phyloP scores from a whole-genome alignment of 2,888 invertebrate species.

The Lasioglossum lativentre region DNA sequence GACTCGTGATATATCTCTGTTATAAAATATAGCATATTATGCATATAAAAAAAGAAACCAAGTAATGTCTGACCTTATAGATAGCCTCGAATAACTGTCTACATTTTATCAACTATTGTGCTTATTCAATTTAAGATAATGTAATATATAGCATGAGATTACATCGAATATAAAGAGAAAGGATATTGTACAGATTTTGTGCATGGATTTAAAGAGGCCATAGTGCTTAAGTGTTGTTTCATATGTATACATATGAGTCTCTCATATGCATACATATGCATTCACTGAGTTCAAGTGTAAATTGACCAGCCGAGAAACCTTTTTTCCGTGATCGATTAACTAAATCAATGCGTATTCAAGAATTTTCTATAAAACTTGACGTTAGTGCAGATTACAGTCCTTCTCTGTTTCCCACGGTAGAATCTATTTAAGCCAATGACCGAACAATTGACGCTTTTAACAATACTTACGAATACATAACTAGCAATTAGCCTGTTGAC shows the following conservation, averaged over 20 bases:
- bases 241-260: constrained; percentile 7
- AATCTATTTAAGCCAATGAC: background rate
- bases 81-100: constrained; percentile 66
- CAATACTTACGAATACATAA: background rate
- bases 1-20: constrained; percentile 61
- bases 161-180: constrained; percentile 61
- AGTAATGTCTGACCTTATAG: constrained; percentile 62
- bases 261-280: constrained; percentile 21
- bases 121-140: constrained; percentile 67
- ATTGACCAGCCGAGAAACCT: constrained; percentile 47
- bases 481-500: background rate
- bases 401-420: background rate
- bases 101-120: constrained; percentile 65
- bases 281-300: constrained; percentile 53
- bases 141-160: constrained; percentile 69
- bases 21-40: constrained; percentile 44
- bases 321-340: constrained; percentile 51
- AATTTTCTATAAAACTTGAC: constrained; percentile 71
- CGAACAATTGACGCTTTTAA: background rate
- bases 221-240: constrained; percentile 68
- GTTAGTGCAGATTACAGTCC: constrained; percentile 67
- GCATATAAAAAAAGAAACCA: constrained; percentile 17
- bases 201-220: constrained; percentile 71
- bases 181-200: constrained; percentile 67
- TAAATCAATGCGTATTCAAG: constrained; percentile 48